Evolutionary conservation across 2,888 invertebrate genomes (phyloP), one percentile per base, ranked within the genome.

Genomic region (Ligdia adustata): DNA sequence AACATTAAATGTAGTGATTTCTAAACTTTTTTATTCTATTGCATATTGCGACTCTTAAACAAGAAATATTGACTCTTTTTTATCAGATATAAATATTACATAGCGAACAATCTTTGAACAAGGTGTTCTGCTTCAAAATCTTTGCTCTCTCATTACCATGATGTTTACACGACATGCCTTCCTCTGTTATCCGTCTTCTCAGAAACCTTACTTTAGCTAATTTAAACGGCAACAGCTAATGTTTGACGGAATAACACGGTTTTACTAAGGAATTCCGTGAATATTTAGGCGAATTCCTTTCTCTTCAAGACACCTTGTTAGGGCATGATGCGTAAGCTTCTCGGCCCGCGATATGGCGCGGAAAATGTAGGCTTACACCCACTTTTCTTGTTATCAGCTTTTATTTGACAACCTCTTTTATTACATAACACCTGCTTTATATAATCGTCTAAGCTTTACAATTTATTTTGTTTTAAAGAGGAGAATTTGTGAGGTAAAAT

Each of bases 281-380:
- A 52, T 44, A 59, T 54, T 57, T 60, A 33, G 35, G 54, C 18
- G 39, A 49, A 57, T 57, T 55, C 45, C 48, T 12, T 37, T 48
- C 34, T 15, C 28, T 49, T 49, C 55, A 52, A 62, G 61, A 59
- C 47, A 55, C 55, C 52, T 60, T 57, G 59, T 64, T 64, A 62
- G 22, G 26, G 29, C 44, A 48, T 51, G 49, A 57, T 45, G 51
- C 39, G 50, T 61, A 16, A 59, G 60, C 51, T 54, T 47, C 45
- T 55, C 43, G 45, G 52, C 32, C 56, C 38, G 39, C 38, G 45
- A 59, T 56, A 60, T 60, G 52, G 51, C 33, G 50, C 26, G 54
- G 57, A 65, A 66, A 62, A 60, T 62, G 52, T 61, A 35, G 45
- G 48, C 47, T 34, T 35, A 52, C 55, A 51, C 41, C 40, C 37